Conservation (phyloP, 2,797 vertebrate species). For the Pseudochromis fuscus region DNA sequence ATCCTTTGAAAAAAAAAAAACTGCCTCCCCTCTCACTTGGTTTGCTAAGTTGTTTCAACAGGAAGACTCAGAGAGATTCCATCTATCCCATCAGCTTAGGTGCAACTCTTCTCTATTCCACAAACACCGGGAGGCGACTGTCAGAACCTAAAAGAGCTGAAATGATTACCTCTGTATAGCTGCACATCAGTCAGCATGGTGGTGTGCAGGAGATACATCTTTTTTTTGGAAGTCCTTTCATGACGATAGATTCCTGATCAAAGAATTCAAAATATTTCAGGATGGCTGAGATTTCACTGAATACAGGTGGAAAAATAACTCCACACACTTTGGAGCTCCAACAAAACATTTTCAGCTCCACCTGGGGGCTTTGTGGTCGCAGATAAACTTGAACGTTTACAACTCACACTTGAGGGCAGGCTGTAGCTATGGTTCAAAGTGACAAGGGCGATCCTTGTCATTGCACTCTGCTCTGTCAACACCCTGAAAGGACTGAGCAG, state of each 20-base stretch:
- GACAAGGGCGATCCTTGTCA: constrained; percentile 3
- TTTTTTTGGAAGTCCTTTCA: constrained; percentile 55
- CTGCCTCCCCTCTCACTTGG: constrained; percentile 59
- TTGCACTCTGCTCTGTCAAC: constrained; percentile 14
- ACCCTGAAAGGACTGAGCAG: constrained; percentile 30
- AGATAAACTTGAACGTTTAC: constrained; percentile 36
- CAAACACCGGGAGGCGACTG: constrained; percentile 53
- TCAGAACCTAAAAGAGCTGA: constrained; percentile 54
- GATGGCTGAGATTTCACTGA: constrained; percentile 23
- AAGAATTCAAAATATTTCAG: constrained; percentile 51
- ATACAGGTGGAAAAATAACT: constrained; percentile 1
- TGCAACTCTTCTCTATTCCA: constrained; percentile 50
- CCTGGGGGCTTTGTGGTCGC: constrained; percentile 4
- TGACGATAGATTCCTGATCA: constrained; percentile 51
- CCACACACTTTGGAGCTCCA: constrained; percentile 29
- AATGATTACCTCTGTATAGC: constrained; percentile 51
- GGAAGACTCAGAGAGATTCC: constrained; percentile 62
- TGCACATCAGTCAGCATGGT: constrained; percentile 44
- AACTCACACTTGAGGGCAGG: constrained; percentile 10
- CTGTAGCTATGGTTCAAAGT: constrained; percentile 22
- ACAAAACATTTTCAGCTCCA: constrained; percentile 31
- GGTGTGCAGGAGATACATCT: constrained; percentile 41
- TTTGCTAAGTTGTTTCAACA: constrained; percentile 70
- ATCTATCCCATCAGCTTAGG: constrained; percentile 58
- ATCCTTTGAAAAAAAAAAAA: constrained; percentile 43